phyloP scores from a whole-genome alignment of 1,140 invertebrate species.

The Orussus abietinus region DNA sequence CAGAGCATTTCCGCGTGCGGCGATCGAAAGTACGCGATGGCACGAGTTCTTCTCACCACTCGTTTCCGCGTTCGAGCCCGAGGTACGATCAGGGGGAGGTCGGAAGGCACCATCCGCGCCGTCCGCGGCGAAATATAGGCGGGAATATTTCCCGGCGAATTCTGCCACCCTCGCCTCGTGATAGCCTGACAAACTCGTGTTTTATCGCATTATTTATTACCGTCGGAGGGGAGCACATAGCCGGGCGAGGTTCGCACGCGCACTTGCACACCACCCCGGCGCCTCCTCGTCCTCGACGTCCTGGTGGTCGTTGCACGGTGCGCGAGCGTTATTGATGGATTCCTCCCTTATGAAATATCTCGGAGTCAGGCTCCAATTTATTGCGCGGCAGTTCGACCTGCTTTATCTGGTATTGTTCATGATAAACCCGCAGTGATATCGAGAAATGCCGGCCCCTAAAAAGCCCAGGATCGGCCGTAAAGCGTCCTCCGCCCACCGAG shows the following conservation, averaged over 20 bases:
- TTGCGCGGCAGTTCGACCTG: conserved; percentile 47
- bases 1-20: too few species aligned
- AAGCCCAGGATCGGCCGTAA: too few species aligned
- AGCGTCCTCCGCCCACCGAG: too few species aligned
- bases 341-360: conserved; percentile 55
- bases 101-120: too few species aligned
- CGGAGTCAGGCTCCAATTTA: conserved; percentile 49
- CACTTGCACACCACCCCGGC: conserved; percentile 14
- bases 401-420: conserved; percentile 53
- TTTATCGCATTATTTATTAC: conserved; percentile 56
- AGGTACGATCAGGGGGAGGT: too few species aligned
- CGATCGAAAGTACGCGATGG: too few species aligned
- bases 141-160: conserved; percentile 12
- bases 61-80: too few species aligned
- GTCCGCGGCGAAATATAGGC: conserved; percentile 6
- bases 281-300: neutral
- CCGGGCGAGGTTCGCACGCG: conserved; percentile 30
- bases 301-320: conserved; percentile 7
- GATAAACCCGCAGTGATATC: conserved; percentile 50
- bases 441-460: conserved; percentile 25
- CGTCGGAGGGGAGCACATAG: conserved; percentile 11
- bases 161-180: conserved; percentile 31
- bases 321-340: conserved; percentile 50
- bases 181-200: conserved; percentile 53
- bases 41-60: too few species aligned